Evolutionary conservation across 2,888 invertebrate species (phyloP), one percentile per base, ranked within the genome.

Genomic region (Sepioteuthis lessoniana): DNA sequence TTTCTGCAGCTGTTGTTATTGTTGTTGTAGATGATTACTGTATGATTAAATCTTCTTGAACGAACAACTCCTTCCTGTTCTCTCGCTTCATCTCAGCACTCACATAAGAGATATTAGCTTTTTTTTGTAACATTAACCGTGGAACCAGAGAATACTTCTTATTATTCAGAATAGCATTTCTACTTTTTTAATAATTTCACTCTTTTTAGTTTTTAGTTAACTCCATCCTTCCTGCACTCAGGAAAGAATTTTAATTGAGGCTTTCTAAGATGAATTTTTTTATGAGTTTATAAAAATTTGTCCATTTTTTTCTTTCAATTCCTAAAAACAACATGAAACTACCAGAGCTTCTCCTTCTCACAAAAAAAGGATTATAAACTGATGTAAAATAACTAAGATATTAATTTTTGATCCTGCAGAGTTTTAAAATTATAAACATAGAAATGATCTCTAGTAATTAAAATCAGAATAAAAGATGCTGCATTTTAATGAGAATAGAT

Each of bases 31-130:
- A 76, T 76, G 76, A 76, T 76, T 76, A 76, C 76, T 16, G 76
- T 76, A n/a, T 76, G n/a, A 76, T 76, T 76, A 76, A 76, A 76
- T 76, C 76, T 76, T 76, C 76, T 76, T 76, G 76, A 76, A 76
- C 76, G 76, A 76, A 76, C 76, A n/a, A 76, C n/a, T 76, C 76
- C 35, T 35, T 76, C 76, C 76, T 76, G 76, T 76, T 76, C 76
- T 76, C 76, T 76, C 76, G 35, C 76, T 76, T n/a, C 19, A 35
- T 76, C 76, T 76, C 35, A 4, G 76, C 13, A 35, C 35, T 76
- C 76, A 4, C 76, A 76, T 76, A 76, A 76, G 76, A 76, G 76
- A 76, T 35, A 13, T n/a, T n/a, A 35, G 35, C 35, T 76, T n/a
- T n/a, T 76, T 76, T n/a, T n/a, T 76, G 76, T 76, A 76, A 76